Percentiles rank a stretch among this genome's conserved stretches.
phyloP scores from a whole-genome alignment of 2,113 vertebrate genomes.

The Chaenogobius annularis region DNA sequence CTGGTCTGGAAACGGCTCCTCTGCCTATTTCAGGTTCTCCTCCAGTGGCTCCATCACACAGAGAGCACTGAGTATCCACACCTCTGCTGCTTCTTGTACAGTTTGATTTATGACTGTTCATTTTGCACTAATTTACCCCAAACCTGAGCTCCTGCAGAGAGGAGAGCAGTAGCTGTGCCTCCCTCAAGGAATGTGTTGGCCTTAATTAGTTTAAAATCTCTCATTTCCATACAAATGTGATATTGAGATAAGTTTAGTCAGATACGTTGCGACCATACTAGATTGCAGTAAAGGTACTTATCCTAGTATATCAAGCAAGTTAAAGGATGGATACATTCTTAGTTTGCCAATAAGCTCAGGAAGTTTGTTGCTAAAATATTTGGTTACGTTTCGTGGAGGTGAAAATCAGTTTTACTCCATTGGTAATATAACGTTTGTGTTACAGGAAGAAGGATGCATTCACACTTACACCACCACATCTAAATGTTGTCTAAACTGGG shows the following conservation, averaged over 20 bases:
- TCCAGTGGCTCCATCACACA: slow-evolving; percentile 10
- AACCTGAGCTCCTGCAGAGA: background rate
- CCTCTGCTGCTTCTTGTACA: background rate
- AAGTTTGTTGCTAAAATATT: background rate
- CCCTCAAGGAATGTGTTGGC: background rate
- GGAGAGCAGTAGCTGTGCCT: no score
- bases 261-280: background rate
- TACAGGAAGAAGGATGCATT: background rate
- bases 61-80: background rate
- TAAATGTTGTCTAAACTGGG: background rate
- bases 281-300: background rate
- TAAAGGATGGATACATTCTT: background rate
- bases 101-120: slow-evolving; percentile 30
- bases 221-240: background rate
- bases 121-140: slow-evolving; percentile 1
- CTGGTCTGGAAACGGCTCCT: slow-evolving; percentile 11
- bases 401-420: background rate
- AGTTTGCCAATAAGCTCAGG: background rate
- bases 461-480: background rate
- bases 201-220: slow-evolving; percentile 4
- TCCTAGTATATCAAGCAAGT: background rate
- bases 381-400: background rate
- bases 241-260: background rate
- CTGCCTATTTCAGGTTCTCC: slow-evolving; percentile 16
- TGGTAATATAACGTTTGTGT: background rate